Evolutionary conservation across 2,113 vertebrate genomes (phyloP), one percentile per base, ranked within the genome.

Genomic region (Onychostoma macrolepis): DNA sequence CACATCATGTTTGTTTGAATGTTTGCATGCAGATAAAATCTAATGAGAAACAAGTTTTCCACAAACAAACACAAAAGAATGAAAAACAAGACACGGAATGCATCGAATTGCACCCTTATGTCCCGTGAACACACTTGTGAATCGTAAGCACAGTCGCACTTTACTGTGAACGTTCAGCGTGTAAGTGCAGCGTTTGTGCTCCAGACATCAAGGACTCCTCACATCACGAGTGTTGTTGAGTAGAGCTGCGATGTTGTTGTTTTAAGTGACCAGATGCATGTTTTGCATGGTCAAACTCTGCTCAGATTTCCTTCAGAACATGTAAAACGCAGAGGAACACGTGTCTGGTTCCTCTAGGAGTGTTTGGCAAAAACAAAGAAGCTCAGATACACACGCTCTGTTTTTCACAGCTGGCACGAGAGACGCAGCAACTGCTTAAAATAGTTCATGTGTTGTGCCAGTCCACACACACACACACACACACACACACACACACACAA

Each of bases 401-500:
- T 53, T 30, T 28, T 11, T 28, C 79, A 65, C 79, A 81, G 53
- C 33, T 63, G 79, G 53, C 36, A 26, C 3, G 15, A 63, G 56
- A 67, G 19, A 50, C 21, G 0, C 77, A 86, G n/a, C 83, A 76
- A 24, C 74, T 65, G 38, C 77, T 80, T 80, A 58, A 86, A 86
- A 86, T 86, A 86, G 50, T 71, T 61, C n/a, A 53, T 24, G 36
- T 76, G 53, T 85, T 41, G 69, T n/a, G 38, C 72, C 53, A 84
- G 43, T 50, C 56, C 65, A 86, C 61, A 45, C 38, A 48, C 41
- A 50, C 58, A n/a, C 1, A 77, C 85, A 71, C 61, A 80, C 9
- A 67, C 76, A 78, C 41, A 48, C 33, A 21, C 48, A 30, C 26
- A 21, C 11, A 9, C 7, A 11, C n/a, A 61, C 13, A 48, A 0